Conservation (phyloP, 2,113 vertebrate species). For the Columba livia region DNA sequence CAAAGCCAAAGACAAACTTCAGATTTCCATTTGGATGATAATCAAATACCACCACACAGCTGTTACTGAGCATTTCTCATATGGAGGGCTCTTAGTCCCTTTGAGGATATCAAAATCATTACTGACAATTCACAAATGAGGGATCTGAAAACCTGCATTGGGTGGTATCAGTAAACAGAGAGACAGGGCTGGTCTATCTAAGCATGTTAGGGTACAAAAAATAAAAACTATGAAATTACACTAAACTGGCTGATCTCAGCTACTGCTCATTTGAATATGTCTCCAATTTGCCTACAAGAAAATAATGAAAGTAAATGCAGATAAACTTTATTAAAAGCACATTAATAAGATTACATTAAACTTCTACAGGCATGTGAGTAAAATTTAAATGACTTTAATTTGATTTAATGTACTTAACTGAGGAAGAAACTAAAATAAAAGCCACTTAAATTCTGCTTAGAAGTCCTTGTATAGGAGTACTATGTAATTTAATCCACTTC, state of each 20-base stretch:
- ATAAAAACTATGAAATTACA: background rate
- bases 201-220: background rate
- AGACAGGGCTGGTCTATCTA: background rate
- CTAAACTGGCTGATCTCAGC: background rate
- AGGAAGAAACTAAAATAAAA: slow-evolving; percentile 18
- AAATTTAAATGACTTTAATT: slow-evolving; percentile 16
- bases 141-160: background rate
- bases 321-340: background rate
- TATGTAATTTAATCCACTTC: slow-evolving; percentile 16
- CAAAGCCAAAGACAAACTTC: background rate
- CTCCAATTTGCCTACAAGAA: background rate
- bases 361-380: background rate
- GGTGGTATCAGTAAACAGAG: background rate
- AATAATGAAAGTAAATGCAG: background rate
- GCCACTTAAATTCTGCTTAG: slow-evolving; percentile 17
- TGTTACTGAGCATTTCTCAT: background rate
- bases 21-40: background rate
- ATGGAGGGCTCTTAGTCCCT: background rate
- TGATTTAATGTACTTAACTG: slow-evolving; percentile 7
- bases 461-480: background rate
- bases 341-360: background rate
- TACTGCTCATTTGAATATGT: background rate
- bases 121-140: background rate
- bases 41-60: background rate
- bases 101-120: background rate